These are phyloP conservation scores for Pteruthius melanotis DNA, from an alignment of 2,113 vertebrate genomes.

Conservation along the genomic window DNA sequence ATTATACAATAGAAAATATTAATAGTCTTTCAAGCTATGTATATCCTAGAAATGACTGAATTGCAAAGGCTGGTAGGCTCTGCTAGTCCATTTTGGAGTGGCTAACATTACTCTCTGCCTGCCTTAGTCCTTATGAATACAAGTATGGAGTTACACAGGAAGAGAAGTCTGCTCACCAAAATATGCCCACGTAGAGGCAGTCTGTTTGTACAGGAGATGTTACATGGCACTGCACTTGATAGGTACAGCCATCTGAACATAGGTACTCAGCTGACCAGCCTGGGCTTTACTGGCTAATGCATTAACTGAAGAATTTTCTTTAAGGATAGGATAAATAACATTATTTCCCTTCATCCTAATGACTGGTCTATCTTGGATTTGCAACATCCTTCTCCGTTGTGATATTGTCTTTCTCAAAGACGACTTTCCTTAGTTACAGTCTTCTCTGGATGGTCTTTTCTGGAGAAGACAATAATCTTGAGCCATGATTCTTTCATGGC, in stretches of 20 bases:
- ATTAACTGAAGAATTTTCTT: neutral
- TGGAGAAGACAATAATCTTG: neutral
- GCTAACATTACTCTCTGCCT: neutral
- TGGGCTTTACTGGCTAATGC: neutral
- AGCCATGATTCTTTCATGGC: neutral
- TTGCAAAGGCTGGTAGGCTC: neutral
- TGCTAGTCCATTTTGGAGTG: neutral
- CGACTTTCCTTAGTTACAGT: neutral
- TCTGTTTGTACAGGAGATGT: neutral
- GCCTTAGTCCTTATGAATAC: neutral
- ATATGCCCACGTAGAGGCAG: neutral
- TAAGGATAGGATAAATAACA: neutral
- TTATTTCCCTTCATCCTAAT: neutral
- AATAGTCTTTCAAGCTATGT: neutral
- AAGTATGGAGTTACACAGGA: neutral
- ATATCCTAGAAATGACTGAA: neutral
- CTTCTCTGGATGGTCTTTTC: neutral
- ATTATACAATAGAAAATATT: neutral
- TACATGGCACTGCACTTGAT: neutral
- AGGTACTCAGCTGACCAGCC: neutral
- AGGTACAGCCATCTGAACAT: neutral
- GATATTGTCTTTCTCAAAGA: neutral
- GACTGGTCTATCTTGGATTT: neutral
- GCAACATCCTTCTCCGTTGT: neutral
- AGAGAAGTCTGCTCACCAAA: neutral